phyloP scores from a whole-genome alignment of 2,113 vertebrate species.

The Symphodus melops region DNA sequence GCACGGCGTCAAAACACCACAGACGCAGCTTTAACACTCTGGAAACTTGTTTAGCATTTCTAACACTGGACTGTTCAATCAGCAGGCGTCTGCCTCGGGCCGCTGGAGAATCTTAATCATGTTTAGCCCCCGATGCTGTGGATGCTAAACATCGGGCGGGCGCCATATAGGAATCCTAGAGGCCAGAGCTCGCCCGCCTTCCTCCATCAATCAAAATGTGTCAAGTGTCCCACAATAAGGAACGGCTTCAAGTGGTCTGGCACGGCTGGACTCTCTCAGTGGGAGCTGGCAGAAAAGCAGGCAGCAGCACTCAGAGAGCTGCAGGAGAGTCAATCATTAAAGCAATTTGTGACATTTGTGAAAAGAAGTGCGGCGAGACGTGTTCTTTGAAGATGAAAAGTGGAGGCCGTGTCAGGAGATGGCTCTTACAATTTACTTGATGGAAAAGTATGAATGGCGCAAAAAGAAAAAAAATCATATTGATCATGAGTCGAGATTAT shows the following conservation, averaged over 20 bases:
- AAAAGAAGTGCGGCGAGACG: slow-evolving; percentile 21
- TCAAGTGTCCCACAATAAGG: slow-evolving; percentile 47
- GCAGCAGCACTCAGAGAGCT: slow-evolving; percentile 33
- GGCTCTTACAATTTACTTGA: neutral
- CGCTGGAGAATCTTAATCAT: slow-evolving; percentile 62
- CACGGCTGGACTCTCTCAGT: slow-evolving; percentile 39
- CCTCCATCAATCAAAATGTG: slow-evolving; percentile 66
- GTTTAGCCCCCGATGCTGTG: slow-evolving; percentile 38
- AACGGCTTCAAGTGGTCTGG: slow-evolving; percentile 47
- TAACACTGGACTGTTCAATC: slow-evolving; percentile 78
- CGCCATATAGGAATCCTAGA: slow-evolving; percentile 39
- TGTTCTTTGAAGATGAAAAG: slow-evolving; percentile 21
- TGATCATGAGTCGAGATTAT: slow-evolving; percentile 10
- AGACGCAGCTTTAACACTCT: slow-evolving; percentile 73
- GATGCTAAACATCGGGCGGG: slow-evolving; percentile 37
- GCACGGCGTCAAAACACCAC: slow-evolving; percentile 76
- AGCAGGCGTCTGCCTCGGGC: slow-evolving; percentile 52
- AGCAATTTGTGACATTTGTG: slow-evolving; percentile 55
- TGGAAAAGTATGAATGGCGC: neutral
- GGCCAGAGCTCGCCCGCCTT: slow-evolving; percentile 16
- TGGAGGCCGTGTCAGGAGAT: slow-evolving; percentile 10
- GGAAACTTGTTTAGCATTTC: slow-evolving; percentile 75
- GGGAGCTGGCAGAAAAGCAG: slow-evolving; percentile 48
- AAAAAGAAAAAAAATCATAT: neutral
- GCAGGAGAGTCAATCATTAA: slow-evolving; percentile 49